Evolutionary conservation across 2,888 invertebrate genomes (phyloP).

Genomic region (Stenolophus ochropezus): DNA sequence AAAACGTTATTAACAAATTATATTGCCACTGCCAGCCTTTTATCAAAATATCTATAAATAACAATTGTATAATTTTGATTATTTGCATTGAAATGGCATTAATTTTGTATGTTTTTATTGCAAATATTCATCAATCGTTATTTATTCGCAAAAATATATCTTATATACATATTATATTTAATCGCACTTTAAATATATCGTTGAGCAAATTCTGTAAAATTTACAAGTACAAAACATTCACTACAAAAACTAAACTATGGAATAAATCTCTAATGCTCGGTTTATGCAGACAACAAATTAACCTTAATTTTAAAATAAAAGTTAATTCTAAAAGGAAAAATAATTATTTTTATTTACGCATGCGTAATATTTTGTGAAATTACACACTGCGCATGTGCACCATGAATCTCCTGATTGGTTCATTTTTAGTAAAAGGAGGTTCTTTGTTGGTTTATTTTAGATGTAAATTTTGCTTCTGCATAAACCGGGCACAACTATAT

Average conservation of each 20-base stretch:
- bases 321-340: too few species aligned
- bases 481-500: too few species aligned
- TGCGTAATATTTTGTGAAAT: too few species aligned
- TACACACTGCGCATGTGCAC: too few species aligned
- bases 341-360: too few species aligned
- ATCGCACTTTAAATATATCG: conserved; percentile 38
- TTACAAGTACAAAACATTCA: conserved; percentile 53
- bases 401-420: too few species aligned
- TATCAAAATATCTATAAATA: conserved; percentile 60
- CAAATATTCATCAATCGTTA: conserved; percentile 35
- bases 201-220: conserved; percentile 52
- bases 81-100: conserved; percentile 67
- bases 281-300: too few species aligned
- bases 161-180: conserved; percentile 33
- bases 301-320: too few species aligned
- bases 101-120: conserved; percentile 41
- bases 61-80: conserved; percentile 57
- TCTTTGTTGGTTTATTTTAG: too few species aligned
- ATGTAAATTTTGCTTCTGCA: too few species aligned
- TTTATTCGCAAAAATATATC: conserved; percentile 7
- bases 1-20: conserved; percentile 62
- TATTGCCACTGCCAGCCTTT: conserved; percentile 73
- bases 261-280: conserved; percentile 48
- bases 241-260: conserved; percentile 54
- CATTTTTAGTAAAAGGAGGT: too few species aligned